phyloP scores from a whole-genome alignment of 30 jellyfish, hydroid and myxozoan species.

The Phacellophora camtschatica region DNA sequence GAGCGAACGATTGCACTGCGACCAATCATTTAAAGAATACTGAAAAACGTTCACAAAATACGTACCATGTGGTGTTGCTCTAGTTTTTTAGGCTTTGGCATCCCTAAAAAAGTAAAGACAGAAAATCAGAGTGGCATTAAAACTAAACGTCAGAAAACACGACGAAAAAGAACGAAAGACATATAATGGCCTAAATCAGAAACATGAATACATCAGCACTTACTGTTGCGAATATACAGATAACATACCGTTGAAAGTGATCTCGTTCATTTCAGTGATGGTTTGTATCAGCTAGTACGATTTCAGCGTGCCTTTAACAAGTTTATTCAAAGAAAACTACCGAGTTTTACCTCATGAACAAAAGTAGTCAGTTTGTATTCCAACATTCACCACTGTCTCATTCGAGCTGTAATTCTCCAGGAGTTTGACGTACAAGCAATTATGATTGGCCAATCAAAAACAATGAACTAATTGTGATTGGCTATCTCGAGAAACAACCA shows the following conservation, averaged over 20 bases:
- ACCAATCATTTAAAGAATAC: no score
- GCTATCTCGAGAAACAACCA: no score
- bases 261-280: constrained; percentile 25
- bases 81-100: constrained; percentile 21
- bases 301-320: no score
- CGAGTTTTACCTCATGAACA: no score
- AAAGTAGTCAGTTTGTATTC: no score
- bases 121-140: background rate
- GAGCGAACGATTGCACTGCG: no score
- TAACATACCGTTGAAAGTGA: constrained; percentile 41
- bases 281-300: background rate
- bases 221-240: background rate
- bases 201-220: background rate
- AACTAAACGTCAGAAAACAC: background rate
- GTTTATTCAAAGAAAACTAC: no score
- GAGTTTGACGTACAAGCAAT: background rate
- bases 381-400: background rate
- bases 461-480: no score
- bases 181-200: constrained; percentile 20
- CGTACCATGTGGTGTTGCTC: constrained; percentile 32
- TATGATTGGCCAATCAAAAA: constrained; percentile 7
- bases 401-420: background rate
- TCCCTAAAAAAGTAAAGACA: constrained; percentile 3
- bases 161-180: background rate
- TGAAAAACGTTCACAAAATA: no score